Base-by-base conservation (phyloP, 2,113 vertebrate species). In the Xyliphius kryptos region DNA sequence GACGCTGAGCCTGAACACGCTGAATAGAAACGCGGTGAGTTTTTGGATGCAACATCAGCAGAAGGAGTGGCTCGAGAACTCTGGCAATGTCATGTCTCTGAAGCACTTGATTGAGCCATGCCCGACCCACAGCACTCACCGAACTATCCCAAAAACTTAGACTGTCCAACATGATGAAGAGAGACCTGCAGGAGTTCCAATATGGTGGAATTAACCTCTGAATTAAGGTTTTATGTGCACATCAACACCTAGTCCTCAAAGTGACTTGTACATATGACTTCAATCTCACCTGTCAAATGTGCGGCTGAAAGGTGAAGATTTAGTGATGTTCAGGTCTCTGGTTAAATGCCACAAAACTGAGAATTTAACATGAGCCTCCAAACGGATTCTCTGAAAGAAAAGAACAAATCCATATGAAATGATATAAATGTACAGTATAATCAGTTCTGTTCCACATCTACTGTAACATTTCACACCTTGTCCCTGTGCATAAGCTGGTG, bases 131-230 rank as follows among this genome's bases (percentile, higher is more conserved):
- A 40, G 95, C 92, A 60, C 91, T 95, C 0, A 88, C 91, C 26
- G 92, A 95, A n/a, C 93, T 91, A 80, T 99, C 96, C 67, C 93
- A 89, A 67, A 90, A 97, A 74, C 90, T 95, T 61, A 99, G 88
- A 76, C 95, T 94, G 74, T 99, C 96, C 26, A 99, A 76, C 96
- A 99, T 98, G 78, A 99, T 97, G 82, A 97, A 97, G 2, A 99
- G 85, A 76, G 96, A 99, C 70, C 96, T 99, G 80, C 13, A 70
- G 36, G 41, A 16, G 40, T 13, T 21, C 10, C 1, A 12, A n/a
- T n/a, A n/a, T n/a, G n/a, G n/a, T n/a, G n/a, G n/a, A n/a, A n/a
- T n/a, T n/a, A n/a, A n/a, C n/a, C n/a, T n/a, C n/a, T n/a, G n/a
- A n/a, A n/a, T n/a, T n/a, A n/a, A n/a, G n/a, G n/a, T n/a, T n/a